A percentile compares a stretch with the other conserved stretches of the same genome.
These are phyloP conservation scores for Chrysomallon squamiferum DNA, from an alignment of 1,140 invertebrate species.

Conservation along the genomic window DNA sequence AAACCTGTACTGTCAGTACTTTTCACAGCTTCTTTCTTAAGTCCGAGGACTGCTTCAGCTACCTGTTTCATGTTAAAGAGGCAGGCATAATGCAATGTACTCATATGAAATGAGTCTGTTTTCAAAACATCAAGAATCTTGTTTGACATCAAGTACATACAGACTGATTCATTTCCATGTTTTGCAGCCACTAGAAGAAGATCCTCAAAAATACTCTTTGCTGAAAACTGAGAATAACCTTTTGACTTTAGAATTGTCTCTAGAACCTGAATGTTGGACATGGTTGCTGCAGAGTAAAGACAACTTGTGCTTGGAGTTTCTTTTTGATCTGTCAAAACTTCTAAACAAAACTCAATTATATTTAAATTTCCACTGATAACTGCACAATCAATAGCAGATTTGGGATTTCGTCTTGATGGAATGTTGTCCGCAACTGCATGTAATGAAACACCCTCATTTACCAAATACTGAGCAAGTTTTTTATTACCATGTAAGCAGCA, in stretches of 20 bases:
- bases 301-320: too few species aligned
- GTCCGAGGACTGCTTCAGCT: not conserved
- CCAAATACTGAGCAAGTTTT: too few species aligned
- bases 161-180: not conserved
- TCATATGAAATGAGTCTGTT: not conserved
- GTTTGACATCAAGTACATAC: not conserved
- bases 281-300: too few species aligned
- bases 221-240: too few species aligned
- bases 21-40: not conserved
- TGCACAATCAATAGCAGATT: not conserved
- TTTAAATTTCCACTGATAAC: not conserved
- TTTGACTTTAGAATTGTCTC: too few species aligned
- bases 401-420: too few species aligned
- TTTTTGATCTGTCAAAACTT: too few species aligned
- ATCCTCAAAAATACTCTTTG: not conserved
- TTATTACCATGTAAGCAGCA: too few species aligned
- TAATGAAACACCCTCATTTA: too few species aligned
- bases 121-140: not conserved
- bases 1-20: not conserved
- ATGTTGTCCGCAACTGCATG: too few species aligned
- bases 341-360: too few species aligned
- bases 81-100: not conserved
- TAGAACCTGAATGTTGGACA: too few species aligned
- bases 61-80: not conserved
- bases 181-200: not conserved